A percentile compares a stretch with the other conserved stretches of the same genome.
phyloP scores from a whole-genome alignment of 2,888 invertebrate species.

The Plagodis pulveraria region DNA sequence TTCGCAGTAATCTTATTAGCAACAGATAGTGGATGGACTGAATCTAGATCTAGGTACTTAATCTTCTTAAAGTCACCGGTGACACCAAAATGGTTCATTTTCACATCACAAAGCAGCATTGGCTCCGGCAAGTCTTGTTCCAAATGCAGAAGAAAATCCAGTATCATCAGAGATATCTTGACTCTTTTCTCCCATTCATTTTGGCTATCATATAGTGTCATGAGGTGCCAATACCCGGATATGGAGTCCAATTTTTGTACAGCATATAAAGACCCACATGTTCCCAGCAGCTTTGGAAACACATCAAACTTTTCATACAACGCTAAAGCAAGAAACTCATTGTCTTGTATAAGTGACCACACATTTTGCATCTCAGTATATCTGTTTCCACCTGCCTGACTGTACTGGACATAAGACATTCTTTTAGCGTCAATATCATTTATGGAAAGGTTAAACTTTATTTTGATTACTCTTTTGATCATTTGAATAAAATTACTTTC shows the following conservation, averaged over 20 bases:
- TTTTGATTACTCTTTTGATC: conserved; percentile 77
- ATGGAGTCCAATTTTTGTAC: conserved; percentile 86
- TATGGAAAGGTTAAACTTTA: conserved; percentile 82
- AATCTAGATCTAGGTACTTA: conserved; percentile 87
- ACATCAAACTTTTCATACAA: conserved; percentile 85
- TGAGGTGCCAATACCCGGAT: conserved; percentile 76
- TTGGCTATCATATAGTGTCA: conserved; percentile 78
- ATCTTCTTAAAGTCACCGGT: conserved; percentile 76
- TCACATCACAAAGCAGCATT: conserved; percentile 88
- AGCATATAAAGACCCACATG: conserved; percentile 88
- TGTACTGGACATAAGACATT: conserved; percentile 71
- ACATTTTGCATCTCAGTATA: conserved; percentile 85
- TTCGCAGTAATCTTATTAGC: conserved; percentile 76
- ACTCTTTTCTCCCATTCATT: conserved; percentile 85
- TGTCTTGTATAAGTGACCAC: conserved; percentile 87
- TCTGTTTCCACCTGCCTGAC: conserved; percentile 62
- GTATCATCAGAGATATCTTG: conserved; percentile 84
- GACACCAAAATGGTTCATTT: conserved; percentile 87
- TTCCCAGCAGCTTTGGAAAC: conserved; percentile 87
- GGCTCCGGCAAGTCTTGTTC: conserved; percentile 85
- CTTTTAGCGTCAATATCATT: conserved; percentile 74
- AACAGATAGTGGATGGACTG: conserved; percentile 84
- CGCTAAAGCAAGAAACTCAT: conserved; percentile 87
- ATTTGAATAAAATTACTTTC: conserved; percentile 81
- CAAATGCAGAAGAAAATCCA: conserved; percentile 85